These are phyloP conservation scores for Bradypodion ventrale DNA, from an alignment of 2,797 vertebrate species.

Conservation along the genomic window DNA sequence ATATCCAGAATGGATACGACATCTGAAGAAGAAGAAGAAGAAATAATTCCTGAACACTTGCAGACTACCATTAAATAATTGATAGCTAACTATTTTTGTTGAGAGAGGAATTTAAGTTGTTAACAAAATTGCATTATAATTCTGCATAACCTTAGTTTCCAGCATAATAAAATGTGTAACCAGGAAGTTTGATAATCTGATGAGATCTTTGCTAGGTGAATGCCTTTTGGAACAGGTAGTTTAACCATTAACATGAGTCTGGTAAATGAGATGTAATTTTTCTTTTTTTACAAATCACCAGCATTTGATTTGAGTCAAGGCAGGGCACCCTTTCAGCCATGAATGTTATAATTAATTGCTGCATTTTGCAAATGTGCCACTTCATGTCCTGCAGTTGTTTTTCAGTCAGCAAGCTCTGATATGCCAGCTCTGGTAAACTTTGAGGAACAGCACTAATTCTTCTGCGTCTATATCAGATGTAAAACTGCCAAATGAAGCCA, in stretches of 20 bases:
- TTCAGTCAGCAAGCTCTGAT: slow-evolving; percentile 37
- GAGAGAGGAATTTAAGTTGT: neutral
- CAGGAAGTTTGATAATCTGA: slow-evolving; percentile 31
- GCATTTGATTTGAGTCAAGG: slow-evolving; percentile 47
- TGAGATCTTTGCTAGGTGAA: slow-evolving; percentile 36
- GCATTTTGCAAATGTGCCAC: neutral
- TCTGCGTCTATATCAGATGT: too few species aligned
- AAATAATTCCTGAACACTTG: neutral
- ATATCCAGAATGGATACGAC: too few species aligned
- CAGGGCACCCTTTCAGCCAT: slow-evolving; percentile 51
- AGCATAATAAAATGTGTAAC: slow-evolving; percentile 40
- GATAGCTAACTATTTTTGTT: too few species aligned
- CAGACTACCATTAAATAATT: too few species aligned
- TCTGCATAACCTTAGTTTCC: neutral
- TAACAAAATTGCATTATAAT: too few species aligned
- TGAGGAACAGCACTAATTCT: too few species aligned
- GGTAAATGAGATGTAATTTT: slow-evolving; percentile 64
- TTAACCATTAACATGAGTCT: slow-evolving; percentile 64
- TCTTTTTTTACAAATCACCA: slow-evolving; percentile 57
- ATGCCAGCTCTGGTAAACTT: neutral
- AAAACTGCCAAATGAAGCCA: too few species aligned
- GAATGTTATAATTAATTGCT: slow-evolving; percentile 51
- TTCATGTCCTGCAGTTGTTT: slow-evolving; percentile 3
- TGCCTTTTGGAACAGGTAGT: slow-evolving; percentile 47
- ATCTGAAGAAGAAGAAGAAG: too few species aligned